These are phyloP conservation scores for Dipus sagitta DNA, from an alignment of 2,797 vertebrate species.

Conservation along the genomic window DNA sequence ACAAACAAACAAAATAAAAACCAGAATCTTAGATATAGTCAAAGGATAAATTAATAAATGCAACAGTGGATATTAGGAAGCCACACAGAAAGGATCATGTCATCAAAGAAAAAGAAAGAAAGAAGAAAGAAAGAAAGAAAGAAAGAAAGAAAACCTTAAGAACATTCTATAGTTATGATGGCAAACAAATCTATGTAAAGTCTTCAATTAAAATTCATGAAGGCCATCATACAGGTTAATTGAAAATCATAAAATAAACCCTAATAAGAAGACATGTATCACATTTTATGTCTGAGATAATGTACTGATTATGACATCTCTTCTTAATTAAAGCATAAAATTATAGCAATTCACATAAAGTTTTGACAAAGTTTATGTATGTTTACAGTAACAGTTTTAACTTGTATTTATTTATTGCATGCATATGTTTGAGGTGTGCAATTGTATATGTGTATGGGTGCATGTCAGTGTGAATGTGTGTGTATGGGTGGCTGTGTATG, in stretches of 20 bases:
- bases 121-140: no score
- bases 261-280: not conserved
- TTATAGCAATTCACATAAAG: not conserved
- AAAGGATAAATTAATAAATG: constrained; percentile 30
- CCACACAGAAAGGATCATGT: not conserved
- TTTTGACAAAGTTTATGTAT: not conserved
- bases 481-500: no score
- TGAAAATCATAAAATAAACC: not conserved
- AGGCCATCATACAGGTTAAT: not conserved
- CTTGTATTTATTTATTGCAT: no score
- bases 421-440: no score
- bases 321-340: not conserved
- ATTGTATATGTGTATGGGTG: no score
- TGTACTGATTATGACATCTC: not conserved
- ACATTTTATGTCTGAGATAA: not conserved
- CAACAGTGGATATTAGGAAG: not conserved
- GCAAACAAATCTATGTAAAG: not conserved
- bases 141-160: not conserved
- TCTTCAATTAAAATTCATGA: not conserved
- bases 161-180: not conserved
- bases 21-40: not conserved
- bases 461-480: no score
- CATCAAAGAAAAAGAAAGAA: not conserved
- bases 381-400: no score
- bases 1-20: not conserved